Evolutionary conservation across 1,140 invertebrate genomes (phyloP).

Genomic region (Leptestheria dahalacensis): DNA sequence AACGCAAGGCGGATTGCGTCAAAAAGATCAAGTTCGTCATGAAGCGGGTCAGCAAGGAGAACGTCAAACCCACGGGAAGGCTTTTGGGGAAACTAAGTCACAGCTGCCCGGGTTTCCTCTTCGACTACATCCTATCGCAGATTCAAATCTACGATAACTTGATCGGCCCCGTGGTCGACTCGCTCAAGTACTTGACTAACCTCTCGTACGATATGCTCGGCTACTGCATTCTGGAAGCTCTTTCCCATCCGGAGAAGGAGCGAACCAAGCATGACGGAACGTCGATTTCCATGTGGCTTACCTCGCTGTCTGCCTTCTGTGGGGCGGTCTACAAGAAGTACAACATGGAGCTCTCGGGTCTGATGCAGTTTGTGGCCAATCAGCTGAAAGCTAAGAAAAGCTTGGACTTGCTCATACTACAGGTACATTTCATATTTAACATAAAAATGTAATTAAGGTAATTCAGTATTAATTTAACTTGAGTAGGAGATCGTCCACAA

Average conservation of each 20-base stretch:
- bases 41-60: conserved; percentile 96
- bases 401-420: conserved; percentile 30
- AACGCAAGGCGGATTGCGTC: conserved; percentile 63
- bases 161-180: conserved; percentile 89
- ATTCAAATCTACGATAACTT: conserved; percentile 97
- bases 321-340: conserved; percentile 96
- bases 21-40: conserved; percentile 91
- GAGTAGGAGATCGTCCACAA: conserved; percentile 96
- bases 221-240: conserved; percentile 86
- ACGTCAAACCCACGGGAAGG: conserved; percentile 88
- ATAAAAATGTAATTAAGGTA: background rate
- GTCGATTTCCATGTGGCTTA: conserved; percentile 87
- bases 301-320: conserved; percentile 84
- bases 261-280: conserved; percentile 77
- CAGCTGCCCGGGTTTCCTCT: conserved; percentile 82
- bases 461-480: conserved; percentile 36
- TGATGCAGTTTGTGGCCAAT: conserved; percentile 94
- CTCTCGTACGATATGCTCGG: conserved; percentile 92
- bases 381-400: conserved; percentile 91
- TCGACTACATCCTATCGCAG: conserved; percentile 84
- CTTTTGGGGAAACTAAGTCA: conserved; percentile 94
- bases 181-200: conserved; percentile 88
- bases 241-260: conserved; percentile 45
- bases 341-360: conserved; percentile 82
- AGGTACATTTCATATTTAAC: conserved; percentile 1